A percentile compares a stretch with the other conserved stretches of the same genome.
Conservation (phyloP, 2,797 vertebrate genomes). For the Streptopelia turtur region DNA sequence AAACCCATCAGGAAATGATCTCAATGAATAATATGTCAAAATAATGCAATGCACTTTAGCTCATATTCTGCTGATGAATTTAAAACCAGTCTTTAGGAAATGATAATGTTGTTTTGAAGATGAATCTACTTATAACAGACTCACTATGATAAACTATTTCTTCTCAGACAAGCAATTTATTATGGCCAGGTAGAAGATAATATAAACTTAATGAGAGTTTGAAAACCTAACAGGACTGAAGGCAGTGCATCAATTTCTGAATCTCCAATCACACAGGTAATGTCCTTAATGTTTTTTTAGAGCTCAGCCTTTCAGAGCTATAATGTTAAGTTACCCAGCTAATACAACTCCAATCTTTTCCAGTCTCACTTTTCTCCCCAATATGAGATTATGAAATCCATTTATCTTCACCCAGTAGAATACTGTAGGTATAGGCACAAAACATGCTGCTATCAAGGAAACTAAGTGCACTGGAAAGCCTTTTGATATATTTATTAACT, state of each 20-base stretch:
- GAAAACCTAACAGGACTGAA: slow-evolving; percentile 67
- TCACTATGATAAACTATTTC: slow-evolving; percentile 51
- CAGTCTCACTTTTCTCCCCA: slow-evolving; percentile 26
- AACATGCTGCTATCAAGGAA: slow-evolving; percentile 35
- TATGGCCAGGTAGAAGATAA: slow-evolving; percentile 63
- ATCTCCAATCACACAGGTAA: slow-evolving; percentile 62
- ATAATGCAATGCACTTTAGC: slow-evolving; percentile 15
- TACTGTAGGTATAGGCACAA: background rate
- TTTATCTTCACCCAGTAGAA: slow-evolving; percentile 59
- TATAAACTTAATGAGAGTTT: slow-evolving; percentile 74
- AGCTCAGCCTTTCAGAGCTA: slow-evolving; percentile 49
- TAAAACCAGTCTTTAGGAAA: slow-evolving; percentile 71
- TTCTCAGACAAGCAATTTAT: slow-evolving; percentile 63
- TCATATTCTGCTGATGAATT: slow-evolving; percentile 67
- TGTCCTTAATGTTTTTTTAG: slow-evolving; percentile 55
- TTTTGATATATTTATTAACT: slow-evolving; percentile 41
- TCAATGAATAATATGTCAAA: slow-evolving; percentile 64
- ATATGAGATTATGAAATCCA: slow-evolving; percentile 69
- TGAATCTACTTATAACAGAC: slow-evolving; percentile 68
- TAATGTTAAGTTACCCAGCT: slow-evolving; percentile 45
- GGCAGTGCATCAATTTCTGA: slow-evolving; percentile 65
- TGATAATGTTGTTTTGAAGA: slow-evolving; percentile 69
- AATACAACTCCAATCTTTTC: slow-evolving; percentile 21
- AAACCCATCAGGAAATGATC: slow-evolving; percentile 59
- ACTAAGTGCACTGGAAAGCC: slow-evolving; percentile 15